Evolutionary conservation across 2,113 vertebrate species (phyloP).

Genomic region (Upupa epops): DNA sequence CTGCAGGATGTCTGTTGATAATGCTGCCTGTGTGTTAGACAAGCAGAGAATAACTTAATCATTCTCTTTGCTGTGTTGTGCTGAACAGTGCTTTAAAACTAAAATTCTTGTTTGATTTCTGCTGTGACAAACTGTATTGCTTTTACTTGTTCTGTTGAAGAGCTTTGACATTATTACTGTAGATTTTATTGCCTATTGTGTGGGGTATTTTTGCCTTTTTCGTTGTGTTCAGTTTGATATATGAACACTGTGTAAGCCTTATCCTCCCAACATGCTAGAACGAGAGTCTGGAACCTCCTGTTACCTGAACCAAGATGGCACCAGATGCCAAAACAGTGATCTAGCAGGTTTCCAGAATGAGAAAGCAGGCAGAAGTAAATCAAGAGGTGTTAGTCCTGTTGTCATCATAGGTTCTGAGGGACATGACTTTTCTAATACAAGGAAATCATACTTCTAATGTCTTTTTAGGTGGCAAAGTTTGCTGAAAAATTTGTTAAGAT

Average conservation of each 20-base stretch:
- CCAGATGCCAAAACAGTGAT: neutral
- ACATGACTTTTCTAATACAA: neutral
- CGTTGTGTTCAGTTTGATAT: neutral
- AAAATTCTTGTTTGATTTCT: conserved; percentile 68
- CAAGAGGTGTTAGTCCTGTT: neutral
- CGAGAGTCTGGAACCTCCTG: neutral
- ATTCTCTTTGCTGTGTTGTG: conserved; percentile 65
- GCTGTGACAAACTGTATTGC: conserved; percentile 66
- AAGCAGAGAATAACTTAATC: conserved; percentile 78
- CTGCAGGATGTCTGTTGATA: conserved; percentile 81
- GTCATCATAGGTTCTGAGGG: neutral
- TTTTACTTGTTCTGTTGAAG: conserved; percentile 57
- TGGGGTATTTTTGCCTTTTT: neutral
- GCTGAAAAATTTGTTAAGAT: neutral
- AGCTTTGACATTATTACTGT: conserved; percentile 49
- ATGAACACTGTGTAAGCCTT: neutral
- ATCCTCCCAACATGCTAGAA: neutral
- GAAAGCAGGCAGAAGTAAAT: neutral
- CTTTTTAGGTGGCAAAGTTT: neutral
- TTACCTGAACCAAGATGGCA: neutral
- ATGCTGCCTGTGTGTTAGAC: conserved; percentile 76
- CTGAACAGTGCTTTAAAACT: conserved; percentile 67
- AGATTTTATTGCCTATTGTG: neutral
- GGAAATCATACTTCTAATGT: neutral
- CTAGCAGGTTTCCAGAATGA: neutral